Conservation (phyloP, 2,888 invertebrate species). For the Gortyna flavago region DNA sequence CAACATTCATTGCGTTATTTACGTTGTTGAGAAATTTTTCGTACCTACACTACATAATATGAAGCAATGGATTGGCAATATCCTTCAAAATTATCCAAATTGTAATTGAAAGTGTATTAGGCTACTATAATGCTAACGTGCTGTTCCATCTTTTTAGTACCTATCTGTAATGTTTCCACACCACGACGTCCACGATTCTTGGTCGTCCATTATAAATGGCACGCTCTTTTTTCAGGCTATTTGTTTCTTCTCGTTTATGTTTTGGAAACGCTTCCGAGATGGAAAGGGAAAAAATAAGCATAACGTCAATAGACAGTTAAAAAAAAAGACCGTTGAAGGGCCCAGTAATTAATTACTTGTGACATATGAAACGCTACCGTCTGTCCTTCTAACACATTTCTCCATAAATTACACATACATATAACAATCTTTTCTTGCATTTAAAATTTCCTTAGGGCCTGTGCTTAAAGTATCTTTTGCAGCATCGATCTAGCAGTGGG, state of each 20-base stretch:
- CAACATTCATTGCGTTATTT: too few species aligned
- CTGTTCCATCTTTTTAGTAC: neutral
- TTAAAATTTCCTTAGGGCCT: slow-evolving; percentile 41
- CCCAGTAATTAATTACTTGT: slow-evolving; percentile 82
- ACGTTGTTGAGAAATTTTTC: too few species aligned
- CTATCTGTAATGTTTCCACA: neutral
- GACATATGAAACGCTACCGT: slow-evolving; percentile 82
- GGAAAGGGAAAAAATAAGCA: slow-evolving; percentile 19
- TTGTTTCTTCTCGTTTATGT: neutral
- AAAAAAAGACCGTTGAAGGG: slow-evolving; percentile 65
- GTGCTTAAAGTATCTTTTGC: slow-evolving; percentile 57
- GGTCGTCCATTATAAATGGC: neutral
- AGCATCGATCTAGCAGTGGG: slow-evolving; percentile 14
- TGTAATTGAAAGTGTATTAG: too few species aligned
- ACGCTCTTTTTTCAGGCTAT: slow-evolving; percentile 4
- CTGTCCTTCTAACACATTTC: slow-evolving; percentile 74
- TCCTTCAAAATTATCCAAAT: too few species aligned
- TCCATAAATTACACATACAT: slow-evolving; percentile 77
- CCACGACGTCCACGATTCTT: too few species aligned
- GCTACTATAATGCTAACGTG: too few species aligned
- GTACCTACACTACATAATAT: too few species aligned
- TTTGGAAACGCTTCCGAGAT: slow-evolving; percentile 16
- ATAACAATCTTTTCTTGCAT: slow-evolving; percentile 52
- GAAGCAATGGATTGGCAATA: too few species aligned
- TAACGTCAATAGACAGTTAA: slow-evolving; percentile 21